Base-by-base conservation (phyloP, 2,113 vertebrate genomes). In the Sander lucioperca region DNA sequence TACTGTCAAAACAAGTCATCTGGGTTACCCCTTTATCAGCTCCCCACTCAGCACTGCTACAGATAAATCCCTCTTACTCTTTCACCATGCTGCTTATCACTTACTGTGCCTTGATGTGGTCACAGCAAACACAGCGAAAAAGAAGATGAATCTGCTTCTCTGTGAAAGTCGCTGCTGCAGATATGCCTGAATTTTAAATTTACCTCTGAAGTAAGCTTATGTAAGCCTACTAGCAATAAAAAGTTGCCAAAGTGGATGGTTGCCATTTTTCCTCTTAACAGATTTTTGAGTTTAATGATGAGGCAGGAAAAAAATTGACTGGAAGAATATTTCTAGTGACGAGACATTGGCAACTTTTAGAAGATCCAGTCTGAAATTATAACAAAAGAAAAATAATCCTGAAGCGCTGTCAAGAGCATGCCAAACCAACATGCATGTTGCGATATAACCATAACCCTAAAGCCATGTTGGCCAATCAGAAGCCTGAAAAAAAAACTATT, bases 1-100 rank as follows among this genome's bases (percentile, higher is more conserved):
- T 88, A 19, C 92, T 86, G 93, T 93, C 91, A 90, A 82, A 89
- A 92, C 89, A 86, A 91, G 90, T 89, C 90, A 89, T 90, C 86
- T 78, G 88, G 71, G 89, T 90, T 86, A 50, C 76, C 65, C 86
- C 75, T 88, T 88, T 91, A 89, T 90, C 90, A 74, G 81, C 81
- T 58, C 14, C 79, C 79, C 89, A 90, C 91, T 93, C 90, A 89
- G 90, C 92, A 90, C 72, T 70, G 89, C 84, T 25, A 19, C 81
- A 86, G 93, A 92, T 94, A 94, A 93, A 91, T 86, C 90, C 91
- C 77, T 81, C 89, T 86, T 27, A 80, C 85, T 86, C 88, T 70
- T 83, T 82, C 45, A 84, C 90, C 86, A 64, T 45, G 84, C 88
- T 73, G 85, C 92, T 94, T 94, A 94, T 94, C 93, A 79, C 84